These are phyloP conservation scores for Meta bourneti DNA, from an alignment of 2,888 invertebrate species.

Conservation along the genomic window DNA sequence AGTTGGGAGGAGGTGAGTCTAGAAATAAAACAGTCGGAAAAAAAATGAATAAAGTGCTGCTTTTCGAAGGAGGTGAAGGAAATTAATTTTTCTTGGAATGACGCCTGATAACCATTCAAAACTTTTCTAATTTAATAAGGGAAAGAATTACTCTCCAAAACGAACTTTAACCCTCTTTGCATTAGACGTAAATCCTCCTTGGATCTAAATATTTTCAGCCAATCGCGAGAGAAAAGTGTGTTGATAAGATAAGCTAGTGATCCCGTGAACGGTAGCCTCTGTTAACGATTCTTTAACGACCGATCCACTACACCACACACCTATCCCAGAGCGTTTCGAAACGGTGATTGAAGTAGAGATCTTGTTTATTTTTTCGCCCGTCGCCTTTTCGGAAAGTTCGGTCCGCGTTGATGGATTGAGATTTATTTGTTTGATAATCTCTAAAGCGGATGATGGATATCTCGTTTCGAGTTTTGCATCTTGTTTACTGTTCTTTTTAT, in stretches of 20 bases:
- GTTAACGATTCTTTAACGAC: conserved; percentile 43
- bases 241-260: neutral
- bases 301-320: conserved; percentile 52
- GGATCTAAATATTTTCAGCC: neutral
- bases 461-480: neutral
- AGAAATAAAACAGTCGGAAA: too few relatives aligned
- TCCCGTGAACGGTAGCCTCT: conserved; percentile 44
- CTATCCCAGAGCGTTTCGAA: conserved; percentile 23
- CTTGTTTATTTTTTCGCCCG: neutral
- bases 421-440: neutral
- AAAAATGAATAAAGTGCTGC: too few relatives aligned
- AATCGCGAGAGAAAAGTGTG: neutral
- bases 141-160: too few relatives aligned
- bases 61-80: too few relatives aligned
- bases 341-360: neutral
- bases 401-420: conserved; percentile 1
- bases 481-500: neutral
- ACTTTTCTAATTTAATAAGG: too few relatives aligned
- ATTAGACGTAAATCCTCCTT: conserved; percentile 19
- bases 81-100: too few relatives aligned
- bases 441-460: conserved; percentile 10
- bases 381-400: neutral
- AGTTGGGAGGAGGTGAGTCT: too few relatives aligned
- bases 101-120: too few relatives aligned
- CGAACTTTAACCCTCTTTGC: neutral